Conservation (phyloP, 1,140 invertebrate species). For the Mercenaria mercenaria region DNA sequence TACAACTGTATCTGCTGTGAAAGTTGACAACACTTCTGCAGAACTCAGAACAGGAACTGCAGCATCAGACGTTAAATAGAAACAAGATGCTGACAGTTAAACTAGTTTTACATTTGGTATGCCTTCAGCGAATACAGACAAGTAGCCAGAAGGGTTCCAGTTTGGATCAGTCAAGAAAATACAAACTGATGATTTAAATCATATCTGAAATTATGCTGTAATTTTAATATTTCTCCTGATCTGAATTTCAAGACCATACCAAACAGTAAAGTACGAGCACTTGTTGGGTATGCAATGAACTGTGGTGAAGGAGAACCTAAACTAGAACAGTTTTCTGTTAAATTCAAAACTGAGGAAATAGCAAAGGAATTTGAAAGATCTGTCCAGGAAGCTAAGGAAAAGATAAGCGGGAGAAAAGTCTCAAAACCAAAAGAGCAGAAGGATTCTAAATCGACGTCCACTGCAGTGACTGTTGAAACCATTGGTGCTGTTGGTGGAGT, state of each 20-base stretch:
- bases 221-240: constrained; percentile 83
- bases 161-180: constrained; percentile 23
- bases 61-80: background rate
- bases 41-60: constrained; percentile 19
- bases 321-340: constrained; percentile 91
- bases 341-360: constrained; percentile 93
- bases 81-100: background rate
- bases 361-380: constrained; percentile 91
- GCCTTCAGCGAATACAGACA: background rate
- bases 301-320: constrained; percentile 92
- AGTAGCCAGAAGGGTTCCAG: background rate
- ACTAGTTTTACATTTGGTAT: background rate
- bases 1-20: background rate
- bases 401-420: background rate
- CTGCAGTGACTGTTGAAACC: background rate
- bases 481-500: background rate
- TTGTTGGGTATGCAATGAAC: constrained; percentile 94
- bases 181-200: constrained; percentile 78
- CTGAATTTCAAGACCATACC: constrained; percentile 85
- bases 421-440: background rate
- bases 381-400: constrained; percentile 87
- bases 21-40: background rate
- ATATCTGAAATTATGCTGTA: constrained; percentile 88
- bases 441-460: background rate
- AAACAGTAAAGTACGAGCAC: constrained; percentile 92